Evolutionary conservation across 2,797 vertebrate species (phyloP).

Genomic region (Acrossocheilus fasciatus): DNA sequence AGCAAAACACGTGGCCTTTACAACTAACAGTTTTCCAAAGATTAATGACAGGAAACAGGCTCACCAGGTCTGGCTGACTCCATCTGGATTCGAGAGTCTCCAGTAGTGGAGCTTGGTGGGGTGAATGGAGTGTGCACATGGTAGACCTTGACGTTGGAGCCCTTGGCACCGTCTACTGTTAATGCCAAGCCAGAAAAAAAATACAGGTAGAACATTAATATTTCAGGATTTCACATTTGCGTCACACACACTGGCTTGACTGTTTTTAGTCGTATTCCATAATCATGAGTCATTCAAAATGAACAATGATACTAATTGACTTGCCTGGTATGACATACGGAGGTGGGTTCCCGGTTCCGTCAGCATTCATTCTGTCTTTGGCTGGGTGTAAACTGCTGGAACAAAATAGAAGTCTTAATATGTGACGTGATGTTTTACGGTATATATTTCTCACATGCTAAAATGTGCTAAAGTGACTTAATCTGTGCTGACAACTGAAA

Average conservation of each 20-base stretch:
- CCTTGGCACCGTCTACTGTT: slow-evolving; percentile 49
- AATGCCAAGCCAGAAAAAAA: background rate
- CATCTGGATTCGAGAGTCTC: fast-evolving
- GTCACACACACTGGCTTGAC: background rate
- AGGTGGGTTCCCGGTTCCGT: slow-evolving; percentile 39
- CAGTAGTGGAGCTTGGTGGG: background rate
- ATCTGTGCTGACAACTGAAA: background rate
- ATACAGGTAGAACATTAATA: background rate
- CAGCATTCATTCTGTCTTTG: slow-evolving; percentile 47
- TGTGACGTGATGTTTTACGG: background rate
- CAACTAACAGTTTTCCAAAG: background rate
- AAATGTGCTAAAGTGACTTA: background rate
- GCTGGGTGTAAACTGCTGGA: slow-evolving; percentile 1
- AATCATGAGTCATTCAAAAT: background rate
- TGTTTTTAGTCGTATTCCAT: background rate
- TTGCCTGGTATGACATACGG: slow-evolving; percentile 60
- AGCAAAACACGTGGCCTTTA: background rate
- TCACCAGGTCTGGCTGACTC: slow-evolving; percentile 61
- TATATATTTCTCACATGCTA: background rate
- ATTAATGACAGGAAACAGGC: background rate
- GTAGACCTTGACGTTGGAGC: slow-evolving; percentile 70
- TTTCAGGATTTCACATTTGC: background rate
- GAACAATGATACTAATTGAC: background rate
- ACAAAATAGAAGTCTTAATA: background rate
- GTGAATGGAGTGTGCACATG: slow-evolving; percentile 77